Conservation (phyloP, 2,113 vertebrate genomes). For the Fregetta grallaria region DNA sequence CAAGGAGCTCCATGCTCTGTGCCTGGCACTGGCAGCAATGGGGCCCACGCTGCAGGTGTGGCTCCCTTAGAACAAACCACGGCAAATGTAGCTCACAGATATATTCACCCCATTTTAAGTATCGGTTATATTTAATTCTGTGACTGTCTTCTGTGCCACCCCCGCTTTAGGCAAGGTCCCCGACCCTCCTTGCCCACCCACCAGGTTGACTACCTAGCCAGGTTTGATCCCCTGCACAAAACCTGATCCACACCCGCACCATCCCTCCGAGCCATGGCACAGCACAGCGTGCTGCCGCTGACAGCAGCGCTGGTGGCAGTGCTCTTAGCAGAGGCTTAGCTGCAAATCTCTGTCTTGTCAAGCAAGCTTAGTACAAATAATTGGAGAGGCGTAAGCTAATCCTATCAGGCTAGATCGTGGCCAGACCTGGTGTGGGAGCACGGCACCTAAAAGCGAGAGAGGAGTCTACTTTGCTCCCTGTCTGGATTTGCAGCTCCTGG, state of each 20-base stretch:
- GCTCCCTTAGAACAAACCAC: neutral
- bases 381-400: neutral
- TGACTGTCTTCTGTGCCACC: neutral
- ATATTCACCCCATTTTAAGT: neutral
- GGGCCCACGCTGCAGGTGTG: accelerated
- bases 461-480: neutral
- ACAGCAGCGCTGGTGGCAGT: neutral
- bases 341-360: constrained; percentile 5
- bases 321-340: neutral
- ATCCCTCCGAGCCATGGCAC: accelerated
- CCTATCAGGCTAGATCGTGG: neutral
- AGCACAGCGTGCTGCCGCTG: neutral
- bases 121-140: neutral
- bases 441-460: accelerated
- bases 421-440: neutral
- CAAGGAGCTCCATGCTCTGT: neutral
- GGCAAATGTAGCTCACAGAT: neutral
- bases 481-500: neutral
- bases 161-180: neutral
- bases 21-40: neutral
- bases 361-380: neutral
- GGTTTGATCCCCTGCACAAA: neutral
- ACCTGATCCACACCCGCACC: accelerated
- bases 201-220: neutral
- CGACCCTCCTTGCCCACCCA: neutral